A percentile compares a stretch with the other conserved stretches of the same genome.
These are phyloP conservation scores for Xenus cinereus DNA, from an alignment of 2,113 vertebrate species.

Conservation along the genomic window DNA sequence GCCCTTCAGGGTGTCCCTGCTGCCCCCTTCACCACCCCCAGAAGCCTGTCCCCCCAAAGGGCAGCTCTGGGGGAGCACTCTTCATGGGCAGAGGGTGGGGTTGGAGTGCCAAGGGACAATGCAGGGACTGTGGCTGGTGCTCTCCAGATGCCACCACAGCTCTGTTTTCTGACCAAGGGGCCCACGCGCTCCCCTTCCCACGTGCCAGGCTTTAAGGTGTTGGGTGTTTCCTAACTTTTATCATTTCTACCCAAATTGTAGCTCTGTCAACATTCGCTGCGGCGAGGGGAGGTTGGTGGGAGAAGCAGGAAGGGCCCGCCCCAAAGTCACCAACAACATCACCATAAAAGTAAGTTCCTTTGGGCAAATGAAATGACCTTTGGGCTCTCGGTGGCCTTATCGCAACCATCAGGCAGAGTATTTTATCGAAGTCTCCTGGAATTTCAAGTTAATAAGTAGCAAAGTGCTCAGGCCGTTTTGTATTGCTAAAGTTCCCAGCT, in stretches of 20 bases:
- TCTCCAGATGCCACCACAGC: neutral
- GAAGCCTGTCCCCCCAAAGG: neutral
- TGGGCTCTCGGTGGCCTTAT: neutral
- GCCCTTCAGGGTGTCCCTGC: accelerated
- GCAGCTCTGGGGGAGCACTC: neutral
- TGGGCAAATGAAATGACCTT: neutral
- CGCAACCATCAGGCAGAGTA: neutral
- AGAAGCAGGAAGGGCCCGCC: slow-evolving; percentile 58
- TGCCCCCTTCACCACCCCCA: neutral
- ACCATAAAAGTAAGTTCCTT: slow-evolving; percentile 65
- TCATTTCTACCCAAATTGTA: neutral
- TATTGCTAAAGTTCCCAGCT: neutral
- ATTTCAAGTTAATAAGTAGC: slow-evolving; percentile 29
- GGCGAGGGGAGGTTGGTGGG: slow-evolving; percentile 70
- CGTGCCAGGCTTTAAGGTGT: neutral
- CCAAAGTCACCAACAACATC: slow-evolving; percentile 28
- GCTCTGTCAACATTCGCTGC: slow-evolving; percentile 34
- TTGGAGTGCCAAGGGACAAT: neutral
- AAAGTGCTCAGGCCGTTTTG: neutral
- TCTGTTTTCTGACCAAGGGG: neutral
- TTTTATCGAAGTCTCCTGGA: neutral
- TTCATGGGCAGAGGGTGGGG: neutral
- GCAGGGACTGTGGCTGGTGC: neutral
- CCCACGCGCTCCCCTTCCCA: accelerated
- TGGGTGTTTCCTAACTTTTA: neutral